Base-by-base conservation (phyloP, 2,888 invertebrate genomes). In the Zhuqinia jingwanae region DNA sequence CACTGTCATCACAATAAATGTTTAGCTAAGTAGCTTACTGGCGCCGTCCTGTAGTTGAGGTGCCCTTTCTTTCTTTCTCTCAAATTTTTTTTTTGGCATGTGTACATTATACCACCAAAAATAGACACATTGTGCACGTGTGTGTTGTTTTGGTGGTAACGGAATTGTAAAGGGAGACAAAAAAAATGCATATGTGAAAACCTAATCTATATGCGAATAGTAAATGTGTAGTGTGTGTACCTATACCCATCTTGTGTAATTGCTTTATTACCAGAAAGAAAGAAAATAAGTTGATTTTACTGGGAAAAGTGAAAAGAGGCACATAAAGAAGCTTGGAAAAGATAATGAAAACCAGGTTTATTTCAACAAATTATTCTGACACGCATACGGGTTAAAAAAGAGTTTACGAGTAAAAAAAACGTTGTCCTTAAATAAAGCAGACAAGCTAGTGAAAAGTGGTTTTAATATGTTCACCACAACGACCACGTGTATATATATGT, bases 301-400 rank as follows among this genome's bases (percentile, higher is more conserved):
- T n/a, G n/a, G n/a, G n/a, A n/a, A n/a, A n/a, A n/a, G n/a, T n/a
- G n/a, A n/a, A n/a, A n/a, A n/a, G n/a, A n/a, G n/a, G n/a, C n/a
- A n/a, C n/a, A n/a, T n/a, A n/a, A n/a, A 36, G 8, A 36, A 36
- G 36, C 5, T 8, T 36, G 36, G 36, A 3, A 36, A 36, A 36
- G 8, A 36, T 6, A 36, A 36, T 65, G 79, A 30, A 76, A 56
- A 27, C 17, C 11, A 50, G 70, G n/a, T 22, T 68, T 70, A 70
- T 80, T 70, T 56, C 50, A 80, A 42, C 65, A 77, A 80, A 58
- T 42, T 81, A 73, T 73, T 81, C 73, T 81, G 81, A 81, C 81
- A 81, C 20, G 81, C 70, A 73, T 81, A 73, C 81, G 45, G n/a
- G n/a, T n/a, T n/a, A 60, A 81, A 81, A 81, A 81, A 22, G 42